Percentiles rank a stretch among this genome's conserved stretches.
These are phyloP conservation scores for Drosophila mauritiana DNA, from an alignment of 1,140 invertebrate genomes.

Conservation along the genomic window DNA sequence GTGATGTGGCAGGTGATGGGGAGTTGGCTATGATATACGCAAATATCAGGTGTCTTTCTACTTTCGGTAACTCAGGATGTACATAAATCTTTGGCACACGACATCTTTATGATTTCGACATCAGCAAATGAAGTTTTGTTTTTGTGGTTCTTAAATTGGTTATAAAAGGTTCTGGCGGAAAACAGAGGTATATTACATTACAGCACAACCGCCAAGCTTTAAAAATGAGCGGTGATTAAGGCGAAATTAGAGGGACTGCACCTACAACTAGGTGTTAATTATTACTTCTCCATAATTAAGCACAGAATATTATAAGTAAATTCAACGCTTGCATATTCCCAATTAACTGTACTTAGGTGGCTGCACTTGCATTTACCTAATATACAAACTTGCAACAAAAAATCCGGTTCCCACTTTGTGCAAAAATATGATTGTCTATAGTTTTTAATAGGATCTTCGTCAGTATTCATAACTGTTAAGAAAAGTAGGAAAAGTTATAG, in stretches of 20 bases:
- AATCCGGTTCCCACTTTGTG: not conserved
- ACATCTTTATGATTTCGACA: not conserved
- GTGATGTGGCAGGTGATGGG: not conserved
- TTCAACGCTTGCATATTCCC: not conserved
- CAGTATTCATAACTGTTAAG: not conserved
- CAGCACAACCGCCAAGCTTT: not conserved
- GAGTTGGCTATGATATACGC: no score
- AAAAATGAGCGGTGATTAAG: not conserved
- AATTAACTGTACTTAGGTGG: conserved; percentile 6
- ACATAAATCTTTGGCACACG: not conserved
- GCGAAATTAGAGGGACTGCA: not conserved
- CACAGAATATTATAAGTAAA: not conserved
- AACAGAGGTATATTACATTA: not conserved
- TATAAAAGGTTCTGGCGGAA: not conserved
- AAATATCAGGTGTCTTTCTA: no score
- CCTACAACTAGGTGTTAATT: conserved; percentile 4
- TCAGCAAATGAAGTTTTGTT: no score
- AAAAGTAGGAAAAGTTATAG: not conserved
- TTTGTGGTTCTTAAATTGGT: not conserved
- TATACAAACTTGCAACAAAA: not conserved
- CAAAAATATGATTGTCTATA: not conserved
- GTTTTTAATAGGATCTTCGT: not conserved
- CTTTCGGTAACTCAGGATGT: not conserved
- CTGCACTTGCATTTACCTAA: not conserved
- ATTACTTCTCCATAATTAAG: not conserved